phyloP scores from a whole-genome alignment of 2,888 invertebrate genomes.

The Phalangium opilio region DNA sequence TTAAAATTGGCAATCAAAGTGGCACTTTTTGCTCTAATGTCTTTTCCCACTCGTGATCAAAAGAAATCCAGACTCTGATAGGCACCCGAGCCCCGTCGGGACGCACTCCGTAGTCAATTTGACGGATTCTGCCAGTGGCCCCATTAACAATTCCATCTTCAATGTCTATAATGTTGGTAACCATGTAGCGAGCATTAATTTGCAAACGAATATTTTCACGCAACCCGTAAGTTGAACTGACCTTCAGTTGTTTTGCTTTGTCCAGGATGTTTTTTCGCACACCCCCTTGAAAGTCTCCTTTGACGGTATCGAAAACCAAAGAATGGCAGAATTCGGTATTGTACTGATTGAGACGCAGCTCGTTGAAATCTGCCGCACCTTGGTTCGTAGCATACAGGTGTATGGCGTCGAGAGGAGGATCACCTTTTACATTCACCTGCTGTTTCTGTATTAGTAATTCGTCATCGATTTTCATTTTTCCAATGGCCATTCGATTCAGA shows the following conservation, averaged over 20 bases:
- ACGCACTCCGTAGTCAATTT: conserved; percentile 1
- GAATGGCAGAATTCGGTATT: no score
- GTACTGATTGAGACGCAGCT: no score
- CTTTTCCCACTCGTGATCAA: neutral
- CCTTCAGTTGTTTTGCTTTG: neutral
- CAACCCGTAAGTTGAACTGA: no score
- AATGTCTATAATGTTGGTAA: conserved; percentile 16
- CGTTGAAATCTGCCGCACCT: no score
- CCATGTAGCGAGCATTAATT: conserved; percentile 11
- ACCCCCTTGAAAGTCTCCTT: no score
- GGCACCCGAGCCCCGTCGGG: no score
- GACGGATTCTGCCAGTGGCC: conserved; percentile 12
- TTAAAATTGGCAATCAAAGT: neutral
- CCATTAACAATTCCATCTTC: conserved; percentile 20
- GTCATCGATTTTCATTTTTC: conserved; percentile 7
- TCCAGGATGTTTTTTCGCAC: neutral
- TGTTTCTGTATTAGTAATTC: conserved; percentile 1
- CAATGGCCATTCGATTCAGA: conserved; percentile 15
- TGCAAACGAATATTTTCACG: no score
- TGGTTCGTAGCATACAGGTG: no score
- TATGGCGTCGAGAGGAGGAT: no score
- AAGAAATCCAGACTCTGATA: no score
- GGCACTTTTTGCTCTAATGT: neutral
- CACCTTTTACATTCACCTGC: no score
- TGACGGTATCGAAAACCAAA: no score